A percentile compares a stretch with the other conserved stretches of the same genome.
Evolutionary conservation across 2,113 vertebrate species (phyloP).

Genomic region (Hyla sarda): DNA sequence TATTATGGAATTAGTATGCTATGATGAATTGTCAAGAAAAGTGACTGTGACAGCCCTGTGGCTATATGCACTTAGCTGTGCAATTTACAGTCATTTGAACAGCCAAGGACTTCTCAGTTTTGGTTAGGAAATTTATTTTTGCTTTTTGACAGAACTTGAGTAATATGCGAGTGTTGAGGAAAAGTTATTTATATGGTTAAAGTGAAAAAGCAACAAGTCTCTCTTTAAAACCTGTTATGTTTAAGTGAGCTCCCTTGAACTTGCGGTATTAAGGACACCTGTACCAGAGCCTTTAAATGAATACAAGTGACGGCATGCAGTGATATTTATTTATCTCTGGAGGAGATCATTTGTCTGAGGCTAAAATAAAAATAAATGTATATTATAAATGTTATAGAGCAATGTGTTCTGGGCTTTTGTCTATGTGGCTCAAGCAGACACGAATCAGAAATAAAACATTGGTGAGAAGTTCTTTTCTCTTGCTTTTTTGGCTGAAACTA

Average conservation of each 20-base stretch:
- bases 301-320: slow-evolving; percentile 65
- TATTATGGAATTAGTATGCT: slow-evolving; percentile 98
- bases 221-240: slow-evolving; percentile 64
- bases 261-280: slow-evolving; percentile 64
- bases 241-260: slow-evolving; percentile 71
- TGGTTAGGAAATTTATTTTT: slow-evolving; percentile 81
- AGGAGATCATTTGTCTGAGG: slow-evolving; percentile 69
- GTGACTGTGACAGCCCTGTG: slow-evolving; percentile 91
- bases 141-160: slow-evolving; percentile 76
- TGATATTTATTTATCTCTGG: slow-evolving; percentile 66
- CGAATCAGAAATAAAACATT: slow-evolving; percentile 14
- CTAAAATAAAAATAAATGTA: slow-evolving; percentile 72
- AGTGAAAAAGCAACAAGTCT: slow-evolving; percentile 69
- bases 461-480: slow-evolving; percentile 7
- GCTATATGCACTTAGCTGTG: slow-evolving; percentile 88
- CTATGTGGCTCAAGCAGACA: slow-evolving; percentile 47
- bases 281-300: slow-evolving; percentile 71
- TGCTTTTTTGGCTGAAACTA: not conserved
- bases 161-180: slow-evolving; percentile 65
- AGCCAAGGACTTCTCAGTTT: slow-evolving; percentile 91
- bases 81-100: slow-evolving; percentile 86
- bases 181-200: slow-evolving; percentile 62
- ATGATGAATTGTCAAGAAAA: slow-evolving; percentile 98
- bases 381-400: slow-evolving; percentile 65
- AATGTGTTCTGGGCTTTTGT: slow-evolving; percentile 67